Evolutionary conservation across 1,140 invertebrate species (phyloP), one percentile per base, ranked within the genome.

Genomic region (Neuroterus valhalla): DNA sequence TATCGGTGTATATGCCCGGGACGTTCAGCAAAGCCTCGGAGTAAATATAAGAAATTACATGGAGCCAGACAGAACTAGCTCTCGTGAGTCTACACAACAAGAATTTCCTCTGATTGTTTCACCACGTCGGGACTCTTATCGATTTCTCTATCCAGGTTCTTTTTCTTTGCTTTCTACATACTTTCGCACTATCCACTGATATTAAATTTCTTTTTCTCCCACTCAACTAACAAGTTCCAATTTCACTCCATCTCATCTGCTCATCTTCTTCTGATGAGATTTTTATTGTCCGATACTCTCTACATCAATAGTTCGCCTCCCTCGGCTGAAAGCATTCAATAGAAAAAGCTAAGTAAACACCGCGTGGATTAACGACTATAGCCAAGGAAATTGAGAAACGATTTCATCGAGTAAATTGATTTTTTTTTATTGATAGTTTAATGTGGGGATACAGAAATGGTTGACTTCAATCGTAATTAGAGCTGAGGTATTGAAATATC

Each of bases 11-110:
- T 96, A 95, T 81, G 95, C 95, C 12, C 93, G 94, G 70, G 95
- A 95, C 83, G 93, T 96, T 75, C 95, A 96, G 86, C 95, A 96
- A 88, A 94, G 94, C 21, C 94, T 96, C 66, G 94, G 94, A 19
- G 94, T 96, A 3, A 94, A 94, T 78, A 95, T 96, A 76, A 92
- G 93, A 80, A 96, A 95, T 85, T 94, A 94, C 80, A 91, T 93
- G 80, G 91, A 92, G 87, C 90, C 86, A 76, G 84, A 87, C 14
- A 92, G 89, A 52, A 70, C 83, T 68, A 85, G 84, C 81, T 81
- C 78, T 79, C 80, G 78, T 83, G 83, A 85, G 81, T 55, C 80
- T 68, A 15, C 74, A 44, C 75, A 82, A 74, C 45, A 76, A 31
- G 79, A 82, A 74, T 75, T 76, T 72, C 71, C 76, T n/a, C 75